Base-by-base conservation (phyloP, 2,113 vertebrate genomes). In the Gambusia holbrooki region DNA sequence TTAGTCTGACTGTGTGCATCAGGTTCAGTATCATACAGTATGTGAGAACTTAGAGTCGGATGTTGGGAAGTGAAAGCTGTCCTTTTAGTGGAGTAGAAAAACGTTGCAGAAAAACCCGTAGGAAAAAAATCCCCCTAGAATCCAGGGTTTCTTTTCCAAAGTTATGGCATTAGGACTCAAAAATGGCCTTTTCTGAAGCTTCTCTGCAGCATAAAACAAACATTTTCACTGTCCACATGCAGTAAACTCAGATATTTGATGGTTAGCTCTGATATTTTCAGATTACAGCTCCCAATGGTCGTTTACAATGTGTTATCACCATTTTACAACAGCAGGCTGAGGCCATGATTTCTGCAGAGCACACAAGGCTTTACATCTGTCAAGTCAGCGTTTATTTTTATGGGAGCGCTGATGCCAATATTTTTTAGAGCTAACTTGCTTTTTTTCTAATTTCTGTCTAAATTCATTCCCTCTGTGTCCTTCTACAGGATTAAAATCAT, bases 51-150 rank as follows among this genome's bases (percentile, higher is more conserved):
- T 51, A 25, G 42, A 73, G 61, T 6, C 17, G 62, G 1, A n/a
- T 28, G 74, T 80, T 70, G 27, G 62, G 17, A 67, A 61, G 65
- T 77, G 35, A 80, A 79, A 90, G 79, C 25, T 28, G 61, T 32
- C 87, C 81, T 87, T 86, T 89, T 73, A 90, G 80, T 58, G 37
- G 33, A 82, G 86, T 71, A 82, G 83, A 84, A 84, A 75, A 84
- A 80, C 71, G 81, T 80, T 48, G 66, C 64, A 77, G 51, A 28
- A 12, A 74, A 65, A 69, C 42, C 0, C 0, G 30, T 14, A 62
- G 77, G n/a, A 61, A 61, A n/a, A 61, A 45, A 14, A 42, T 14
- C 40, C 40, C 14, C 3, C 75, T 3, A 12, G 10, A 88, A 86
- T 91, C 76, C 73, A 45, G 62, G 89, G 80, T 92, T 86, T 83